Conservation (phyloP, 1,140 invertebrate species). For the Papilio polytes region DNA sequence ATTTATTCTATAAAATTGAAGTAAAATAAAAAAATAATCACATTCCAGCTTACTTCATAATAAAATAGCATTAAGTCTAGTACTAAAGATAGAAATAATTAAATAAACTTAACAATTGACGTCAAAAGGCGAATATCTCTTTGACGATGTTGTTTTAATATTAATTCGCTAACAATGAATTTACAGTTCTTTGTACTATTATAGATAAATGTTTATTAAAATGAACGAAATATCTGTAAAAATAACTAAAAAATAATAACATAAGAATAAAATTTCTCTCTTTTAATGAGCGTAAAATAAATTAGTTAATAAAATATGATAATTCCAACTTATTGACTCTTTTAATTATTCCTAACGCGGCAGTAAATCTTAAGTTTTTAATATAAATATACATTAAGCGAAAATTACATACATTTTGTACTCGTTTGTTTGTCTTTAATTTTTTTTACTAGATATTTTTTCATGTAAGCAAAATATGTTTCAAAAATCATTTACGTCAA, state of each 20-base stretch:
- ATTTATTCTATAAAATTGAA: not conserved
- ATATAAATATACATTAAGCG: no score
- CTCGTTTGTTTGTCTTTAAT: not conserved
- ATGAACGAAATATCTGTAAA: no score
- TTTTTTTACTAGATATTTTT: not conserved
- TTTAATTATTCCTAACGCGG: no score
- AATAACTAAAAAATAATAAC: no score
- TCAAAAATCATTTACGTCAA: constrained; percentile 3
- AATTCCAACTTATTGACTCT: no score
- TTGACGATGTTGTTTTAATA: constrained; percentile 21
- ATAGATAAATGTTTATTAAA: not conserved
- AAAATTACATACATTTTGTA: no score
- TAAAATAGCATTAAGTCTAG: not conserved
- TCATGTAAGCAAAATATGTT: not conserved
- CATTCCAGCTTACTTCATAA: not conserved
- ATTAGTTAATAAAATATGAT: no score
- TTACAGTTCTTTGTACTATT: not conserved
- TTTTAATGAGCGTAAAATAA: no score
- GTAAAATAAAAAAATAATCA: not conserved
- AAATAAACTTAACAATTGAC: constrained; percentile 16
- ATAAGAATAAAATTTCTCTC: no score
- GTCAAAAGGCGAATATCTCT: constrained; percentile 18
- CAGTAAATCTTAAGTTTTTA: no score
- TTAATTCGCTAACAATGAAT: constrained; percentile 1
- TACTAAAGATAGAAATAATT: not conserved